Conservation (phyloP, 2,888 invertebrate genomes). For the Napeogenes inachia region DNA sequence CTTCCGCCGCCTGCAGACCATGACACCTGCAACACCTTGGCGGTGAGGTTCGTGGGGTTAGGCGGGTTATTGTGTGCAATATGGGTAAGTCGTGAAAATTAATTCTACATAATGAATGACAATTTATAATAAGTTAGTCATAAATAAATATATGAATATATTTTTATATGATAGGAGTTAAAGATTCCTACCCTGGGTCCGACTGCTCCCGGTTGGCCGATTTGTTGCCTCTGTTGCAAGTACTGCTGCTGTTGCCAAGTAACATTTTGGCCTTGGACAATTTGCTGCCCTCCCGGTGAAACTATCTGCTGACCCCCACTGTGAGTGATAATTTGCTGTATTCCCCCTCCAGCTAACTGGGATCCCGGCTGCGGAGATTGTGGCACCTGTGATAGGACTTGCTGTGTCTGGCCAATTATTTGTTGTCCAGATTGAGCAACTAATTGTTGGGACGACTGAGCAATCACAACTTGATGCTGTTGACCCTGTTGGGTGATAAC, state of each 20-base stretch:
- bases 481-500: conserved; percentile 70
- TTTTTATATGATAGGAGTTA: not conserved
- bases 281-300: conserved; percentile 66
- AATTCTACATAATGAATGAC: not conserved
- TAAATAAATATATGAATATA: not conserved
- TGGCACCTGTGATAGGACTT: conserved; percentile 64
- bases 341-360: conserved; percentile 59
- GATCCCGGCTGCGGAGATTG: conserved; percentile 63
- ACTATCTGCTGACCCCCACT: conserved; percentile 71
- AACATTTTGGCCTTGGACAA: conserved; percentile 68
- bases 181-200: conserved; percentile 64
- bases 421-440: conserved; percentile 70
- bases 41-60: conserved; percentile 15
- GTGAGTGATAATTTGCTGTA: conserved; percentile 73
- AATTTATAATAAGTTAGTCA: not conserved
- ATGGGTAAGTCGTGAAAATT: conserved; percentile 12
- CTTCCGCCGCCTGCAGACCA: conserved; percentile 74
- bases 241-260: conserved; percentile 74
- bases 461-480: conserved; percentile 71
- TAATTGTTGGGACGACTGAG: conserved; percentile 71
- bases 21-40: conserved; percentile 53
- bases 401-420: conserved; percentile 64
- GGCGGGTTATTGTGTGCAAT: conserved; percentile 10
- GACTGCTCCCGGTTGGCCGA: conserved; percentile 71
- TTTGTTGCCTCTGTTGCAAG: conserved; percentile 70